Percentiles rank a stretch among this genome's conserved stretches.
Conservation (phyloP, 2,797 vertebrate genomes). For the Pangasius krempfi region DNA sequence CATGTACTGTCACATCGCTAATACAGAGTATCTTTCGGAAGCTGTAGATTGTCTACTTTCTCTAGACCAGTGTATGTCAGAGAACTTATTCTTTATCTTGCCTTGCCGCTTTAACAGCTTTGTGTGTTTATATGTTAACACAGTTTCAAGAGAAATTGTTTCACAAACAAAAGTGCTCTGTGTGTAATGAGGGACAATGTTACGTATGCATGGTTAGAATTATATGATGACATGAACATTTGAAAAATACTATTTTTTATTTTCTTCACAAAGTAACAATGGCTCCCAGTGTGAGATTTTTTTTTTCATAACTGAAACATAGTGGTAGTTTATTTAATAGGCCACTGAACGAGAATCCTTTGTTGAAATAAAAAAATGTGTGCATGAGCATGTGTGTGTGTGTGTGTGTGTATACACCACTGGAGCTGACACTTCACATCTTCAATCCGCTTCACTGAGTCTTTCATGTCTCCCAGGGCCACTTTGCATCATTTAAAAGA, state of each 20-base stretch:
- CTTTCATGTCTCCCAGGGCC: slow-evolving; percentile 35
- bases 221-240: neutral
- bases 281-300: neutral
- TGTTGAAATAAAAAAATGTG: neutral
- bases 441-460: slow-evolving; percentile 36
- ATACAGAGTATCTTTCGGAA: neutral
- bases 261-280: neutral
- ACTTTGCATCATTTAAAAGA: slow-evolving; percentile 41
- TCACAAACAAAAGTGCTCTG: neutral
- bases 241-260: neutral
- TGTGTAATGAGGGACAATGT: neutral
- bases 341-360: slow-evolving; percentile 1
- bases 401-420: slow-evolving; percentile 13
- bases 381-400: neutral
- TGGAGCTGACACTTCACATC: slow-evolving; percentile 29
- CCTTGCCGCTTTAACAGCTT: no score
- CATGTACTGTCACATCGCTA: neutral
- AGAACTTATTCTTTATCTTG: neutral
- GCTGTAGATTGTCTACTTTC: neutral
- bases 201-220: neutral
- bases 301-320: neutral
- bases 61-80: neutral
- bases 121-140: neutral
- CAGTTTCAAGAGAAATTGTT: neutral
- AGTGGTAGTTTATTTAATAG: slow-evolving; percentile 20